A percentile compares a stretch with the other conserved stretches of the same genome.
These are phyloP conservation scores for Holacanthella duospinosa DNA, from an alignment of 2,888 invertebrate genomes.

Conservation along the genomic window DNA sequence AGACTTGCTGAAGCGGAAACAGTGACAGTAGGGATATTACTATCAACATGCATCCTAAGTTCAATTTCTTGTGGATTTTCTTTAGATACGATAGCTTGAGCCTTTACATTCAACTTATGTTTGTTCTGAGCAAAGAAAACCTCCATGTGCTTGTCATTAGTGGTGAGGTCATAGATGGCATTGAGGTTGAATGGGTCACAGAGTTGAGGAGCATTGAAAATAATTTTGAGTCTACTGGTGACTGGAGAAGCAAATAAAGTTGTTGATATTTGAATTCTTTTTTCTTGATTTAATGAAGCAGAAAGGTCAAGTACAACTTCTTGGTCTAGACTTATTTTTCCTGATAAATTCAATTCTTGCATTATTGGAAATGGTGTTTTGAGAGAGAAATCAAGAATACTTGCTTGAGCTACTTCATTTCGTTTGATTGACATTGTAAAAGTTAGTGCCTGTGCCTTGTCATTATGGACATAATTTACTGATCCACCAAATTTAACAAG, in stretches of 20 bases:
- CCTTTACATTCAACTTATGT: conserved; percentile 23
- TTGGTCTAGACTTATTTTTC: conserved; percentile 6
- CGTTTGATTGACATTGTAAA: conserved; percentile 17
- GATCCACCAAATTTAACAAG: conserved; percentile 15
- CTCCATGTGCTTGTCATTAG: conserved; percentile 15
- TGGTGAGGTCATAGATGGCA: conserved; percentile 23
- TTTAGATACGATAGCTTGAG: conserved; percentile 21
- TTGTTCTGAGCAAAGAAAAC: conserved; percentile 25
- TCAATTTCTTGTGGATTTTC: conserved; percentile 19
- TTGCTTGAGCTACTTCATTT: neutral
- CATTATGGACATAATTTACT: conserved; percentile 18
- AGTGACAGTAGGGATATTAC: conserved; percentile 27
- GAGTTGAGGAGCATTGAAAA: conserved; percentile 21
- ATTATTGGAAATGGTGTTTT: conserved; percentile 25
- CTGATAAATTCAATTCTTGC: conserved; percentile 7
- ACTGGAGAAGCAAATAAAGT: conserved; percentile 17
- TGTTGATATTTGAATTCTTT: conserved; percentile 12
- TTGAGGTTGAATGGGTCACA: conserved; percentile 23
- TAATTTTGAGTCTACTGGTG: conserved; percentile 17
- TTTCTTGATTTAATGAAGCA: conserved; percentile 18
- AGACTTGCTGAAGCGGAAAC: conserved; percentile 28
- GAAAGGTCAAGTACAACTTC: conserved; percentile 17
- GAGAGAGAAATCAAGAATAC: conserved; percentile 19
- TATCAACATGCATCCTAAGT: conserved; percentile 24
- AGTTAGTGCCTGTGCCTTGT: conserved; percentile 13